Conservation (phyloP, 2,888 invertebrate species). For the Campoletis raptor region DNA sequence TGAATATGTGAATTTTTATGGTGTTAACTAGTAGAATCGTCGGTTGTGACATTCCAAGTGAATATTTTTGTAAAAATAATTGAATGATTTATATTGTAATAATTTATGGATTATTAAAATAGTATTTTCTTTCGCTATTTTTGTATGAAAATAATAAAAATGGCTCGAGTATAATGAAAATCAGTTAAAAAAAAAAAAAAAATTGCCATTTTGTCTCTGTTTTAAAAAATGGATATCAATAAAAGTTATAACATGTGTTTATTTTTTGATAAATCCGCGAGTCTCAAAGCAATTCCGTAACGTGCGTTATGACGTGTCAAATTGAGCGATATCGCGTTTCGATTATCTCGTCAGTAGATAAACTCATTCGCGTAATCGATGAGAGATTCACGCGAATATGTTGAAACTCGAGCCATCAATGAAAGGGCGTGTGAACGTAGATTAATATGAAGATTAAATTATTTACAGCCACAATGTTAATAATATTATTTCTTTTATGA, state of each 20-base stretch:
- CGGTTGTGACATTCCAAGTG: neutral
- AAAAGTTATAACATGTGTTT: neutral
- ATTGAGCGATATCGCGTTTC: constrained; percentile 36
- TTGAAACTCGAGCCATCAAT: neutral
- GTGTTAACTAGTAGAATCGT: neutral
- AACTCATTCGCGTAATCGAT: constrained; percentile 7
- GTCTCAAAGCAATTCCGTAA: neutral
- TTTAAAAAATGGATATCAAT: neutral
- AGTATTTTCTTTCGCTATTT: neutral
- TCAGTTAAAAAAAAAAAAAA: neutral
- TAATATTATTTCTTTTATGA: too few species aligned
- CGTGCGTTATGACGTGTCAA: neutral
- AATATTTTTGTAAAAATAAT: neutral
- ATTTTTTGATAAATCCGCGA: neutral
- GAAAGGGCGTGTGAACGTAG: neutral
- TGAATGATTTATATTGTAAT: too few species aligned
- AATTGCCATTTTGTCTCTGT: neutral
- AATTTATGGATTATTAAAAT: too few species aligned
- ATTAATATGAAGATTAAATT: too few species aligned
- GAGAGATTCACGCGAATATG: neutral
- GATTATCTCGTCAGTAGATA: constrained; percentile 17
- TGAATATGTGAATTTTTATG: neutral
- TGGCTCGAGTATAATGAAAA: neutral
- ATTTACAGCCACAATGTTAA: too few species aligned
- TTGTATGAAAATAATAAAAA: neutral